Base-by-base conservation (phyloP, 1,140 invertebrate species). In the Sitodiplosis mosellana region DNA sequence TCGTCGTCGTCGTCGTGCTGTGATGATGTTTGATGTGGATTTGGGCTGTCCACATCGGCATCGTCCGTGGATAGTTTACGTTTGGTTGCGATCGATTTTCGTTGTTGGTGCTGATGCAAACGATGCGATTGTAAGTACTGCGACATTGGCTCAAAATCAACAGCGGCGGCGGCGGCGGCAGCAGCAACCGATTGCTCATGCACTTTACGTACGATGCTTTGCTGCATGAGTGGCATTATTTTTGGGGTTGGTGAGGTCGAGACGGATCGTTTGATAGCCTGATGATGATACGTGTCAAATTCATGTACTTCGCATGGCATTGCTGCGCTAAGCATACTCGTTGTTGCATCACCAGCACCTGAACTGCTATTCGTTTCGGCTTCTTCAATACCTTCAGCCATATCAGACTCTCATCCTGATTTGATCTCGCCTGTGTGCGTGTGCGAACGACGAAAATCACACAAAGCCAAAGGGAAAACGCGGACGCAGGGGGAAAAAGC, bases 351-450 rank as follows among this genome's bases (percentile, higher is more conserved):
- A 33, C 54, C 55, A 55, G 53, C 37, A 37, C 36, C 27, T 40
- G 38, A 17, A 46, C 47, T 45, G 27, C 34, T 43, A 41, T 49
- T 50, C 19, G 42, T 56, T 53, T 64, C 61, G 47, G 59, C 56
- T 52, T 64, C 61, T 54, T 64, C 61, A 51, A 59, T 59, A 55
- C 61, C 61, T 54, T 64, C 61, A 51, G 61, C 61, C 61, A 64
- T 64, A 55, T 62, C 61, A 58, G 52, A 54, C 53, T 57, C 21
- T 38, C 49, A 51, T 51, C 46, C 27, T 33, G 22, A 47, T n/a
- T n/a, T n/a, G 27, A 27, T 10, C 14, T 20, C 49, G 18, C 20
- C 49, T 50, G n/a, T 8, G 40, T 20, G 10, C 5, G 6, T 19
- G 19, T 19, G 15, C 12, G 12, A 43, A 41, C 19, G 8, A 22